phyloP scores from a whole-genome alignment of 92 coral and sea anemone genomes.

The Zoanthus gigantus region DNA sequence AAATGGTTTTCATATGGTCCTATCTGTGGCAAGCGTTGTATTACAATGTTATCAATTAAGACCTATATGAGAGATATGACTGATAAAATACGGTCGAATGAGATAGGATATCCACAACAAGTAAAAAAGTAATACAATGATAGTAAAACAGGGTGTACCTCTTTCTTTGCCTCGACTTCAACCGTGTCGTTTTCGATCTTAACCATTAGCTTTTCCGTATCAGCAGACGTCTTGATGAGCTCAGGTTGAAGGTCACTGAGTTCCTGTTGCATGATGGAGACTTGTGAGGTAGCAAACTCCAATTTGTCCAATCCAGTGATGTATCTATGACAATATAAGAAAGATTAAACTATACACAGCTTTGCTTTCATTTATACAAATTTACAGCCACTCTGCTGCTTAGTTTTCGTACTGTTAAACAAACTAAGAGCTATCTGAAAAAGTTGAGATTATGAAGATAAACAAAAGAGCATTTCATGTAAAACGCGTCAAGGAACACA shows the following conservation, averaged over 20 bases:
- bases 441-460: too few species aligned
- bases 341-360: not conserved
- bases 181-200: slow-evolving; percentile 99
- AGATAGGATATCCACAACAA: too few species aligned
- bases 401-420: too few species aligned
- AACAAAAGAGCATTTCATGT: too few species aligned
- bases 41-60: too few species aligned
- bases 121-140: not conserved
- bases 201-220: slow-evolving; percentile 94
- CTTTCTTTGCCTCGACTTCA: slow-evolving; percentile 99
- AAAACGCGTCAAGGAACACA: too few species aligned
- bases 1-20: too few species aligned
- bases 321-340: not conserved
- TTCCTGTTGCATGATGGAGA: slow-evolving; percentile 99
- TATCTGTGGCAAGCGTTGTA: too few species aligned
- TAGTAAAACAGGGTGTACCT: slow-evolving; percentile 51
- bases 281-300: slow-evolving; percentile 99
- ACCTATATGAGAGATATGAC: too few species aligned
- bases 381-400: too few species aligned
- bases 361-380: not conserved
- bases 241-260: slow-evolving; percentile 96
- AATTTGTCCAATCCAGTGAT: slow-evolving; percentile 91
- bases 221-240: slow-evolving; percentile 98
- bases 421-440: too few species aligned
- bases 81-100: too few species aligned